These are phyloP conservation scores for Lysandra coridon DNA, from an alignment of 2,888 invertebrate species.

Conservation along the genomic window DNA sequence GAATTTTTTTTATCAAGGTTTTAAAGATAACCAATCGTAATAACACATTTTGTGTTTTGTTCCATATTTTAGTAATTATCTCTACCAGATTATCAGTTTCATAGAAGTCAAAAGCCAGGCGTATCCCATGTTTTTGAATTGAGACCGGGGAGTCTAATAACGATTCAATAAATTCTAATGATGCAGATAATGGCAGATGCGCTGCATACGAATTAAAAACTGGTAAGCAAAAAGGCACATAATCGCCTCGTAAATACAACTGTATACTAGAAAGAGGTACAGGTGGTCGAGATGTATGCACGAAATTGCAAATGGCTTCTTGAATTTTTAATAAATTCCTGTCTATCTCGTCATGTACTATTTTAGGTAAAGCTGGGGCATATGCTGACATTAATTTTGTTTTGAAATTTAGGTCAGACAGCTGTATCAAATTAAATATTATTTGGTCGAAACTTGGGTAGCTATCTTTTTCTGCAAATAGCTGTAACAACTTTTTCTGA, in stretches of 20 bases:
- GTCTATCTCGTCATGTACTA: constrained; percentile 47
- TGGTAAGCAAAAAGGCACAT: constrained; percentile 52
- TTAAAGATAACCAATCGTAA: constrained; percentile 52
- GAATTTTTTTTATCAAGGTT: constrained; percentile 48
- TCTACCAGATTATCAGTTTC: constrained; percentile 47
- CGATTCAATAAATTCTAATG: constrained; percentile 49
- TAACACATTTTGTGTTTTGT: constrained; percentile 53
- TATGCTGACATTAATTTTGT: constrained; percentile 50
- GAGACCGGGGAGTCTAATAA: constrained; percentile 54
- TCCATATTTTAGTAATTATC: constrained; percentile 50
- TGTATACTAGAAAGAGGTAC: constrained; percentile 48
- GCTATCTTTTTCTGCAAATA: constrained; percentile 21
- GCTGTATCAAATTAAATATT: constrained; percentile 51
- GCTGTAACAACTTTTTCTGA: constrained; percentile 41
- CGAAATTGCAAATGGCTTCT: constrained; percentile 53
- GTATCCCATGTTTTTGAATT: constrained; percentile 57
- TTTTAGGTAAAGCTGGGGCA: constrained; percentile 50
- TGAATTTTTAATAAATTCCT: constrained; percentile 46
- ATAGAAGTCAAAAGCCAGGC: constrained; percentile 55
- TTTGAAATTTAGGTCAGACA: constrained; percentile 48
- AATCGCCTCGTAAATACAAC: constrained; percentile 56
- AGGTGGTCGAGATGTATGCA: constrained; percentile 52
- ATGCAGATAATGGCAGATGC: constrained; percentile 47
- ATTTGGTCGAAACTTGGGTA: constrained; percentile 36
- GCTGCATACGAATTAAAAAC: constrained; percentile 51